Conservation (phyloP, 2,797 vertebrate species). For the Siniperca scherzeri region DNA sequence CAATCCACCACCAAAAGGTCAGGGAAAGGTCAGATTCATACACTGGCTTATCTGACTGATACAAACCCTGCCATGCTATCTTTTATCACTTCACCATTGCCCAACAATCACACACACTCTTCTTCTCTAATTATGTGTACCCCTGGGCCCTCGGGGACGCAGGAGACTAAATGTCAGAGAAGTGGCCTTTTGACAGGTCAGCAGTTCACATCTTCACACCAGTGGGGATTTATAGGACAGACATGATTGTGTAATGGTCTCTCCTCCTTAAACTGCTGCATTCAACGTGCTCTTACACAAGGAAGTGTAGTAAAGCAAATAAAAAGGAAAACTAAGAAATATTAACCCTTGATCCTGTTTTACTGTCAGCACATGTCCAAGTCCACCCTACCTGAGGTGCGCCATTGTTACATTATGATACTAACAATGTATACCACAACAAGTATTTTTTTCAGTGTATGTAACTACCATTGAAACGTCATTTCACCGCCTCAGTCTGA, state of each 20-base stretch:
- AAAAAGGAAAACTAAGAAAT: not conserved
- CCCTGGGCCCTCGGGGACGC: not conserved
- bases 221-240: slow-evolving; percentile 1
- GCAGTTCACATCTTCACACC: not conserved
- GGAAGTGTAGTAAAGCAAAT: not conserved
- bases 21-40: slow-evolving; percentile 63
- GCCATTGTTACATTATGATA: not conserved
- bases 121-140: not conserved
- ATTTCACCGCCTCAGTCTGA: not conserved
- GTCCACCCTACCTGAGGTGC: not conserved
- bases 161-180: slow-evolving; percentile 26
- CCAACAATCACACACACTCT: not conserved
- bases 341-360: no score
- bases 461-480: not conserved
- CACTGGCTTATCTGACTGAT: slow-evolving; percentile 34
- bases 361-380: not conserved
- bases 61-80: not conserved
- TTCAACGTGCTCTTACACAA: not conserved
- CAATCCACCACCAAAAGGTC: slow-evolving; percentile 54
- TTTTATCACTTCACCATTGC: not conserved
- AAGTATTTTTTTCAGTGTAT: not conserved
- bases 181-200: slow-evolving; percentile 21
- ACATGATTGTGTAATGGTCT: not conserved
- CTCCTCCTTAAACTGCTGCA: slow-evolving; percentile 7
- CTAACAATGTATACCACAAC: not conserved